Evolutionary conservation across 2,888 invertebrate species (phyloP), one percentile per base, ranked within the genome.

Genomic region (Apodemia zela): DNA sequence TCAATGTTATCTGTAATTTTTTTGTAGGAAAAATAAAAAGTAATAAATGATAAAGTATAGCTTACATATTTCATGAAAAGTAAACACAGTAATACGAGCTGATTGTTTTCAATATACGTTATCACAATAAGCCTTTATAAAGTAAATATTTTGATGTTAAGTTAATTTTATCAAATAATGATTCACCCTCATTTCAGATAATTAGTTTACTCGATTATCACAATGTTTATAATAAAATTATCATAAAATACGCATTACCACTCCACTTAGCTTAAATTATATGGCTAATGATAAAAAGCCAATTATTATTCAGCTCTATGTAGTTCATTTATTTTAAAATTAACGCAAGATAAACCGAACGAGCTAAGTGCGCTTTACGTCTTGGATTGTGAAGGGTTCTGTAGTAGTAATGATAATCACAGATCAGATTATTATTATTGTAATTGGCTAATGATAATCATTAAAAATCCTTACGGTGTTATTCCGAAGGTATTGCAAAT

Each of bases 181-280:
- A 68, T 67, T 65, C 65, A 67, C 65, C 42, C 58, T 65, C 61
- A 63, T 65, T 67, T 63, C 63, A 54, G 61, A 58, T 66, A 66
- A 67, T 70, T 69, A 70, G 67, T 61, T 33, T 59, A 33, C 61
- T 66, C 65, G 63, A 64, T 67, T 65, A 67, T 64, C 63, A 65
- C 64, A 66, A 66, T 62, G 68, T 64, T 68, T 51, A 67, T 66
- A 67, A 67, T 49, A 17, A 65, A 65, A 68, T 70, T 70, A 69
- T 59, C 68, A 71, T 67, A 71, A 69, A 70, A 68, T 66, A 61
- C 63, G 62, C 67, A 68, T 69, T 66, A 68, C 57, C 68, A 66
- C 65, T 51, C 60, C 63, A 65, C 68, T 66, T 65, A 59, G 59
- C 63, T 59, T 42, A 63, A 65, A 66, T 66, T 60, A 61, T 63